phyloP scores from a whole-genome alignment of 2,113 vertebrate species.

The Isichthys henryi region DNA sequence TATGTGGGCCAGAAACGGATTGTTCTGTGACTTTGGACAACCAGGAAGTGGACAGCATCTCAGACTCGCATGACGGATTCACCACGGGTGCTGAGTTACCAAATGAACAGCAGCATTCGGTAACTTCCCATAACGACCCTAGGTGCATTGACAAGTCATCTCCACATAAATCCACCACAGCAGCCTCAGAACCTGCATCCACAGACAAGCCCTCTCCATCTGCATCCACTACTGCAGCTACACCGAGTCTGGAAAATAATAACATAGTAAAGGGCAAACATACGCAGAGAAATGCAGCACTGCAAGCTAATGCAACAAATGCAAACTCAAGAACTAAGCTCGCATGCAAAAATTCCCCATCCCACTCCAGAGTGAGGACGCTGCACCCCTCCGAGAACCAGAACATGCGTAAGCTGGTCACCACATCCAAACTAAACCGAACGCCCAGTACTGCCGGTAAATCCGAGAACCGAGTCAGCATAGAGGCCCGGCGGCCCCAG shows the following conservation, averaged over 20 bases:
- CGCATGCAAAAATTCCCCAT: conserved; percentile 40
- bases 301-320: background rate
- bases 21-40: conserved; percentile 61
- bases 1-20: conserved; percentile 53
- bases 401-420: conserved; percentile 76
- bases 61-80: conserved; percentile 7
- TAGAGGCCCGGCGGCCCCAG: conserved; percentile 13
- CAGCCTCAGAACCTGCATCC: conserved; percentile 17
- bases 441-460: conserved; percentile 34
- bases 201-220: conserved; percentile 33
- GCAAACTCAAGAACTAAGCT: background rate
- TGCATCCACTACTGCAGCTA: conserved; percentile 43
- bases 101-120: conserved; percentile 16
- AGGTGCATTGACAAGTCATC: background rate
- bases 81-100: background rate
- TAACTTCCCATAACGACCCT: conserved; percentile 37
- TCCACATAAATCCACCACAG: conserved; percentile 4
- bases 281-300: background rate
- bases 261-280: conserved; percentile 5
- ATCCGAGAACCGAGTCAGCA: conserved; percentile 35
- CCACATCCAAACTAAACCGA: conserved; percentile 62
- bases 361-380: conserved; percentile 55
- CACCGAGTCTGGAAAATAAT: background rate
- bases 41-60: conserved; percentile 52
- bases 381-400: conserved; percentile 67